Conservation (phyloP, 2,797 vertebrate species). For the Chlorospingus flavigularis region DNA sequence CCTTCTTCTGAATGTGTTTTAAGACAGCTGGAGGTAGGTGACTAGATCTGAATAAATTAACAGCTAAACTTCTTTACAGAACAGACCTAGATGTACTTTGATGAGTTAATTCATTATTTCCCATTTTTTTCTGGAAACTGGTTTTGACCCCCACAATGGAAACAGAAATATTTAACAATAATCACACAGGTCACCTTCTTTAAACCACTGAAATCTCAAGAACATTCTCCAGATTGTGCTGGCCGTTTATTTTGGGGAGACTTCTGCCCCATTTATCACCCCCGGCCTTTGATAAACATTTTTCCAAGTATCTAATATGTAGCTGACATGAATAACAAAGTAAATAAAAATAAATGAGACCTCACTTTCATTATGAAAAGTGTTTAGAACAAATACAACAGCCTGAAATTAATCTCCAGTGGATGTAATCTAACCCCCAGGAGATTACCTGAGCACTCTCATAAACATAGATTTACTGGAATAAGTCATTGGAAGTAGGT, state of each 20-base stretch:
- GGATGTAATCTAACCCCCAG: background rate
- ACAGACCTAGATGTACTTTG: background rate
- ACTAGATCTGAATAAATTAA: background rate
- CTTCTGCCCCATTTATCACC: background rate
- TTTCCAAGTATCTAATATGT: background rate
- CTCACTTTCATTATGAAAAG: background rate
- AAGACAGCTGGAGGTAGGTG: background rate
- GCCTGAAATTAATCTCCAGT: background rate
- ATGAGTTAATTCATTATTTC: background rate
- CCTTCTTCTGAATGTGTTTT: background rate
- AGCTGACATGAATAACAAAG: background rate
- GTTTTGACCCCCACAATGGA: background rate
- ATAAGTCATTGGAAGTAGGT: background rate
- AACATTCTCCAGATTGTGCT: background rate
- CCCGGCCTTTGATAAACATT: background rate
- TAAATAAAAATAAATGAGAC: background rate
- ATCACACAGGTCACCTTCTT: background rate
- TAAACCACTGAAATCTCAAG: background rate
- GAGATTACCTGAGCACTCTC: background rate
- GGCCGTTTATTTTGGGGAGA: background rate
- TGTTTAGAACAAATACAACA: background rate
- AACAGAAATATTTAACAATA: background rate
- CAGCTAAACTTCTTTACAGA: background rate
- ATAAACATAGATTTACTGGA: background rate
- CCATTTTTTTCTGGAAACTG: background rate